Evolutionary conservation across 2,113 vertebrate genomes (phyloP).

Genomic region (Pao palembangensis): DNA sequence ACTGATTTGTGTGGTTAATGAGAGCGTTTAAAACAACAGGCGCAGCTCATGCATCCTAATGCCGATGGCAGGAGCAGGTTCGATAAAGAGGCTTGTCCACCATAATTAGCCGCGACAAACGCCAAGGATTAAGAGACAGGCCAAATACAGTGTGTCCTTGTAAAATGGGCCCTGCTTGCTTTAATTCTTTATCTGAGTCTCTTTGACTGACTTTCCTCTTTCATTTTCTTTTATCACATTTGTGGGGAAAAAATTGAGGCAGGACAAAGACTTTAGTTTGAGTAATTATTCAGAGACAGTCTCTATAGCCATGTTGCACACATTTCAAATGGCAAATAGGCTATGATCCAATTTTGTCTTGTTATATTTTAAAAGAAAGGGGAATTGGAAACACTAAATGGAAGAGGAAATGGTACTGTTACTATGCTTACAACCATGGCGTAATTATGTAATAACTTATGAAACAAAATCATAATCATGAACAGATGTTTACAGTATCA

Average conservation of each 20-base stretch:
- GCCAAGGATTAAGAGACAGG: conserved; percentile 80
- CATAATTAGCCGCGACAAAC: conserved; percentile 97
- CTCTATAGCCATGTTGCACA: no score
- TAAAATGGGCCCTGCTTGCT: conserved; percentile 58
- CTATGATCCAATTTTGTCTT: no score
- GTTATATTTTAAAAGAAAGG: no score
- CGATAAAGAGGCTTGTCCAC: conserved; percentile 99
- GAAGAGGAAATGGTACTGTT: no score
- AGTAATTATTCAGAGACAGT: conserved; percentile 12
- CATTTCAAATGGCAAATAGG: no score
- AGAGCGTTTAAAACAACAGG: conserved; percentile 99
- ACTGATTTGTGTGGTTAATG: conserved; percentile 99
- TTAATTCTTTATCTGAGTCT: conserved; percentile 22
- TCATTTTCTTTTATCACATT: conserved; percentile 27
- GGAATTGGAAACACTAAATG: no score
- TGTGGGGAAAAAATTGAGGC: background rate
- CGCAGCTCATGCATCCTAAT: conserved; percentile 98
- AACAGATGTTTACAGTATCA: no score
- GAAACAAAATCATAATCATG: no score
- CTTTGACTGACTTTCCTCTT: conserved; percentile 31
- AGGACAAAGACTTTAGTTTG: conserved; percentile 7
- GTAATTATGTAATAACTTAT: no score
- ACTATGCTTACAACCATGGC: no score
- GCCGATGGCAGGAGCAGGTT: conserved; percentile 94
- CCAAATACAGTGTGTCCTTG: conserved; percentile 42